Evolutionary conservation across 2,113 vertebrate genomes (phyloP).

Genomic region (Aegotheles bennettii): DNA sequence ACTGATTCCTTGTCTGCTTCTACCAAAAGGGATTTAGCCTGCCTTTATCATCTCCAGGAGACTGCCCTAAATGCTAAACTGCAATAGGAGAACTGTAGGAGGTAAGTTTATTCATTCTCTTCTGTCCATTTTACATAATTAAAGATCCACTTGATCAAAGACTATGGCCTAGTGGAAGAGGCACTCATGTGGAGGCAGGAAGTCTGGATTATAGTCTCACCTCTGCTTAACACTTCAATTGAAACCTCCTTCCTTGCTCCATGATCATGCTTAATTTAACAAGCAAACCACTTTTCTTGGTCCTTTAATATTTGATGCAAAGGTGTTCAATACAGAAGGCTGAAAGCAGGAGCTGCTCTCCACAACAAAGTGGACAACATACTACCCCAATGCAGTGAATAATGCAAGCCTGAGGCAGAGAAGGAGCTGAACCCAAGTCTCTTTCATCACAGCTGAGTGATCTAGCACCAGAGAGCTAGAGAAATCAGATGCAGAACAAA

Average conservation of each 20-base stretch:
- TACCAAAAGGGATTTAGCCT: background rate
- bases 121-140: background rate
- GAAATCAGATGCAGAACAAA: background rate
- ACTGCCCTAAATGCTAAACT: background rate
- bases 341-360: background rate
- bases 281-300: background rate
- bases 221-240: background rate
- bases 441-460: background rate
- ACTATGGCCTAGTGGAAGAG: background rate
- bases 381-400: background rate
- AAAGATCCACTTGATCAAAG: background rate
- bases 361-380: background rate
- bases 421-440: background rate
- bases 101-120: background rate
- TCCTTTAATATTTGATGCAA: background rate
- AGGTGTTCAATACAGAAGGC: background rate
- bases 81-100: background rate
- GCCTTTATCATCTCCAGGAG: background rate
- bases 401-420: background rate
- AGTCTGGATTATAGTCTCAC: background rate
- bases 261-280: background rate
- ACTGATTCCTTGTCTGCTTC: background rate
- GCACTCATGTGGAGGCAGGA: background rate
- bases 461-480: background rate
- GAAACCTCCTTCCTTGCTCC: background rate